phyloP scores from a whole-genome alignment of 2,113 vertebrate genomes.

The Aphelocoma coerulescens region DNA sequence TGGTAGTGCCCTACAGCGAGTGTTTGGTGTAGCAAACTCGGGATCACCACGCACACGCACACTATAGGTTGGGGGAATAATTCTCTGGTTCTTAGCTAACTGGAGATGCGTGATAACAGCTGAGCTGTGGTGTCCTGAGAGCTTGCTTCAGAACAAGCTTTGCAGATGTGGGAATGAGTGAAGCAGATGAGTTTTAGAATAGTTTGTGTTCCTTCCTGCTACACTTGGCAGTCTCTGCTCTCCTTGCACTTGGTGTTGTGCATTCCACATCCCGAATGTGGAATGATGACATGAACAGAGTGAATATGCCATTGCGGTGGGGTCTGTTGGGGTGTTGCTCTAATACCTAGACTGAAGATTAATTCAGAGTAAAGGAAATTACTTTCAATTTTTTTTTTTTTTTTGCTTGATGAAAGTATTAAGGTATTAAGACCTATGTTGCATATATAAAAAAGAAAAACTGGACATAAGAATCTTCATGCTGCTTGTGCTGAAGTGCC shows the following conservation, averaged over 20 bases:
- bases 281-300: not conserved
- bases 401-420: rapidly evolving
- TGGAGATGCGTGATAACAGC: rapidly evolving
- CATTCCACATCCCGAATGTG: not conserved
- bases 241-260: not conserved
- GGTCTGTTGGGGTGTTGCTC: rapidly evolving
- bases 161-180: not conserved
- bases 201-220: not conserved
- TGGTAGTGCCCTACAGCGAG: too few species aligned
- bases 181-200: not conserved
- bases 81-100: not conserved
- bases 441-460: not conserved
- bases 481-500: not conserved
- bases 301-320: not conserved
- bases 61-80: not conserved
- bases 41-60: rapidly evolving
- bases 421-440: not conserved
- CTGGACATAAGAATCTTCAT: not conserved
- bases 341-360: not conserved
- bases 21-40: too few species aligned
- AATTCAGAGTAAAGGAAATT: not conserved
- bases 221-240: rapidly evolving
- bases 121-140: not conserved
- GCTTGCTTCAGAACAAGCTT: not conserved
- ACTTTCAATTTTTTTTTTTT: rapidly evolving